These are phyloP conservation scores for Nomada lathburiana DNA, from an alignment of 2,888 invertebrate species.

Conservation along the genomic window DNA sequence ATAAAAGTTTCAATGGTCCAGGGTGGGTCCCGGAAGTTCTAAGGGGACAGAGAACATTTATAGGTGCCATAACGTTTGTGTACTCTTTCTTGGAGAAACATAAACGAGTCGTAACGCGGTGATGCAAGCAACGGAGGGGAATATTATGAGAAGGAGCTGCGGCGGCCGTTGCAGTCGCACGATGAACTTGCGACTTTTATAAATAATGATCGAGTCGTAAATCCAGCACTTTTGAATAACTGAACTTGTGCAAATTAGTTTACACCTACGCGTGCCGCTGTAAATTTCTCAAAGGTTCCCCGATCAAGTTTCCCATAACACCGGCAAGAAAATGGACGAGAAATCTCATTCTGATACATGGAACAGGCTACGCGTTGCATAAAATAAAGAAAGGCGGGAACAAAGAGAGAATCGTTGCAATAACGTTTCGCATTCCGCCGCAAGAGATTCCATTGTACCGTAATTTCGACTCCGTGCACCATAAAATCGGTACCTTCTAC, in stretches of 20 bases:
- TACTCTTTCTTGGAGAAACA: background rate
- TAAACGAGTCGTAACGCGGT: background rate
- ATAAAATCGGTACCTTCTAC: slow-evolving; percentile 45
- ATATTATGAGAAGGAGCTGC: background rate
- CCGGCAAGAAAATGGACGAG: background rate
- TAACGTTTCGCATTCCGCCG: slow-evolving; percentile 37
- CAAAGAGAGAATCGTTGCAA: background rate
- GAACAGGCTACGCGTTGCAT: background rate
- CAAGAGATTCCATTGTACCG: slow-evolving; percentile 29
- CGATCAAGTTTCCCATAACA: background rate
- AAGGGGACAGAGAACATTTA: too few relatives aligned
- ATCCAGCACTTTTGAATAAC: background rate
- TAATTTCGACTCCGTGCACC: slow-evolving; percentile 31
- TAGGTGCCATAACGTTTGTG: background rate
- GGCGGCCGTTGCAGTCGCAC: background rate
- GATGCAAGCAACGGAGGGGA: background rate
- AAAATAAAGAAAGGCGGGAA: background rate
- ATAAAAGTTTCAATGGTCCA: background rate
- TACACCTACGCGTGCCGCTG: too few relatives aligned
- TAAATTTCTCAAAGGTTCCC: background rate
- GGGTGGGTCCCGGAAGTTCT: slow-evolving; percentile 1
- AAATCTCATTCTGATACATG: background rate
- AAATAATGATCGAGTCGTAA: background rate
- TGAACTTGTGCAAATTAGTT: background rate
- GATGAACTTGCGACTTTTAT: background rate